A percentile compares a stretch with the other conserved stretches of the same genome.
These are phyloP conservation scores for Apogon talboti DNA, from an alignment of 2,797 vertebrate species.

Conservation along the genomic window DNA sequence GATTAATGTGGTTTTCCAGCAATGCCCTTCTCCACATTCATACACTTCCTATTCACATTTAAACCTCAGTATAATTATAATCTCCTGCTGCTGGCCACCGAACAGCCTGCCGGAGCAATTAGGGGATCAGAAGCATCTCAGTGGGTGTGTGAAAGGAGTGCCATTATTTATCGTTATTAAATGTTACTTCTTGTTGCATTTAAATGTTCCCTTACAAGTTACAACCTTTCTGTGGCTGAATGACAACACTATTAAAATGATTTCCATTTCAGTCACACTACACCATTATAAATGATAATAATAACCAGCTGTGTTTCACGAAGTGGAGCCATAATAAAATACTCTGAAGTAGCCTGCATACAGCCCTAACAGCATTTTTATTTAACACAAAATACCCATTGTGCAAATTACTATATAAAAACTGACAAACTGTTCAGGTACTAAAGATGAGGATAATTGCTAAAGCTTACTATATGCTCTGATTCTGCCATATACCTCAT, in stretches of 20 bases:
- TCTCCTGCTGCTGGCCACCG: conserved; percentile 17
- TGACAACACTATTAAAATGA: too few species aligned
- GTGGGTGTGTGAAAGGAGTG: not conserved
- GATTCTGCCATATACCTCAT: not conserved
- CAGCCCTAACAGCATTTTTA: conserved; percentile 1
- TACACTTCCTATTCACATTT: conserved; percentile 13
- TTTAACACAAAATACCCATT: not conserved
- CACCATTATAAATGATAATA: not conserved
- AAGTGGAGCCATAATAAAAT: not conserved
- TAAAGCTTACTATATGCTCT: not conserved
- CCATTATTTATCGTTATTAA: conserved; percentile 8
- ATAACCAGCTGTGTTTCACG: not conserved
- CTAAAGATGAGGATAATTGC: too few species aligned
- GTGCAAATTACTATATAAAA: too few species aligned
- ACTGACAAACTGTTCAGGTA: too few species aligned
- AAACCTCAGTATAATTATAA: conserved; percentile 31
- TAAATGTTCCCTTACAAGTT: not conserved
- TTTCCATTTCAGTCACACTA: too few species aligned
- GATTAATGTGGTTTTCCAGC: conserved; percentile 30
- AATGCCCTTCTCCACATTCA: conserved; percentile 22
- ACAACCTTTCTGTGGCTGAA: too few species aligned
- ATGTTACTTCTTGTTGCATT: conserved; percentile 5
- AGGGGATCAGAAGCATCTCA: conserved; percentile 18
- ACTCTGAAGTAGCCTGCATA: not conserved
- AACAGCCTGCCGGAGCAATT: conserved; percentile 24